Base-by-base conservation (phyloP, 2,797 vertebrate species). In the Rhinophrynus dorsalis region DNA sequence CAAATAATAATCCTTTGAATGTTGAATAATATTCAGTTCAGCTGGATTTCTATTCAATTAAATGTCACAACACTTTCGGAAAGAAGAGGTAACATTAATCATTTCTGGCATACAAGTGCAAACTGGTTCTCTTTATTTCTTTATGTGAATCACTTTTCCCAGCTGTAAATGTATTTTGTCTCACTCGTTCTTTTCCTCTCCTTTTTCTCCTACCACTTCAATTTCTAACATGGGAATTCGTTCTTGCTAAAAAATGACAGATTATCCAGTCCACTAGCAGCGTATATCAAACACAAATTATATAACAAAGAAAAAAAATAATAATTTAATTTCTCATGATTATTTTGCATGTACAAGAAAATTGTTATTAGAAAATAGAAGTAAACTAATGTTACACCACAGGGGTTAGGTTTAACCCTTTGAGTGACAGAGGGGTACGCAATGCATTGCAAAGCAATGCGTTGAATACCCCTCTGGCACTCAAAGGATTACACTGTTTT, bases 11-110 rank as follows among this genome's bases (percentile, higher is more conserved):
- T 58, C 51, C 52, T 61, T 52, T 67, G 26, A 20, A 26, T 58
- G 60, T 52, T 72, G 44, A 72, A 65, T 72, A 52, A 72, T 37
- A 42, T 44, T 58, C 47, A 38, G 30, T 65, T 72, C 44, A 65
- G 42, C 58, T 44, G 60, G 52, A 72, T 72, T 59, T 72, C 68
- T 72, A 57, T 72, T 71, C 61, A 72, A 65, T 65, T 72, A 59
- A 72, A 65, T 65, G 68, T 72, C 61, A 72, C 60, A 64, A 44
- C 61, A 63, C 44, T 65, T 51, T n/a, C 45, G 24, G 35, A 72
- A 56, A 58, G 52, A 51, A 58, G 44, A 65, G 61, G 61, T 44
- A 65, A 65, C 61, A 72, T 65, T 72, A 72, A 65, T 72, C 61
- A 65, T 65, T 58, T 58, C 44, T 64, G 68, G 60, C 27, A 20